phyloP scores from a whole-genome alignment of 2,888 invertebrate genomes.

The Polydrusus pterygomalis region DNA sequence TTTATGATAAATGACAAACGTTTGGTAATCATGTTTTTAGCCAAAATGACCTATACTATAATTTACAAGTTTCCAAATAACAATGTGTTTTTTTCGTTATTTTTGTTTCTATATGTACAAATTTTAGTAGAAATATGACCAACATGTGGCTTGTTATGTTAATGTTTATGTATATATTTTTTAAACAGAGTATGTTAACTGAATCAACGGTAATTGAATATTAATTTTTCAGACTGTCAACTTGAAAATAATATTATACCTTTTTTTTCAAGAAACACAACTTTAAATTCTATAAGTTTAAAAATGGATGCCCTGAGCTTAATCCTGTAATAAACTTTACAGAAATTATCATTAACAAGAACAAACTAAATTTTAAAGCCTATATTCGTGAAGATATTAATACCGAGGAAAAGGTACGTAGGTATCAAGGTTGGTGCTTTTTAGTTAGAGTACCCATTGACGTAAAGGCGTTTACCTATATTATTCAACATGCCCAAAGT shows the following conservation, averaged over 20 bases:
- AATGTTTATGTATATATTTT: not conserved
- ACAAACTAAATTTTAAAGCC: not conserved
- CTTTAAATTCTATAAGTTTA: not conserved
- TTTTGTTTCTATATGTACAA: too few species aligned
- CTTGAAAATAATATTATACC: not conserved
- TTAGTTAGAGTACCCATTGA: too few species aligned
- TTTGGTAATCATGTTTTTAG: too few species aligned
- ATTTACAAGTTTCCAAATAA: too few species aligned
- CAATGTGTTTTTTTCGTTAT: not conserved
- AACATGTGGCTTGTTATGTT: not conserved
- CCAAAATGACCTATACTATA: too few species aligned
- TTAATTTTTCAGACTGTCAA: not conserved
- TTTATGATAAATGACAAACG: too few species aligned
- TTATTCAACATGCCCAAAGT: too few species aligned
- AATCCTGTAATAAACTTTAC: not conserved
- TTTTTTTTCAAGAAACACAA: not conserved
- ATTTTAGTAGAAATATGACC: not conserved
- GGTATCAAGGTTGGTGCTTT: too few species aligned
- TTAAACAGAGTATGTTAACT: not conserved
- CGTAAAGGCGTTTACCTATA: too few species aligned
- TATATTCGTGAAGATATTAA: slow-evolving; percentile 2
- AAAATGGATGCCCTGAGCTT: slow-evolving; percentile 5
- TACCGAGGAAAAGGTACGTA: not conserved
- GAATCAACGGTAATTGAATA: not conserved
- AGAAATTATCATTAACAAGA: not conserved